phyloP scores from a whole-genome alignment of 2,113 vertebrate species.

The Triplophysa dalaica region DNA sequence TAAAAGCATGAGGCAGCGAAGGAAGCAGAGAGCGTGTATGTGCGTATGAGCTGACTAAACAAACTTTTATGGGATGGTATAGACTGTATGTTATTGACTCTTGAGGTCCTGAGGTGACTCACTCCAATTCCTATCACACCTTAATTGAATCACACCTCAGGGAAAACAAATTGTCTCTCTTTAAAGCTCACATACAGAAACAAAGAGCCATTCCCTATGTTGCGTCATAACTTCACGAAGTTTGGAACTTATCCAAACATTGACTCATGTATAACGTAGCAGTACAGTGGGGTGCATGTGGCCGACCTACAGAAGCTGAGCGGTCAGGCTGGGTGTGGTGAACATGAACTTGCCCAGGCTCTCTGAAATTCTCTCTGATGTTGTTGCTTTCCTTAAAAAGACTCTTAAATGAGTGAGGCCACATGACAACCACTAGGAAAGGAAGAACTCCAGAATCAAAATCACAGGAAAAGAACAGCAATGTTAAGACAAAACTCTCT shows the following conservation, averaged over 20 bases:
- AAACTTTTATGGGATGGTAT: constrained; percentile 12
- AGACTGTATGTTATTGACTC: background rate
- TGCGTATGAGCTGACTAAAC: constrained; percentile 15
- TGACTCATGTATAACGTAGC: background rate
- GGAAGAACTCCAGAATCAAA: background rate
- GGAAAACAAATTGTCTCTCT: constrained; percentile 25
- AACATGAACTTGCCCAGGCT: background rate
- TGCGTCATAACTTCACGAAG: constrained; percentile 18
- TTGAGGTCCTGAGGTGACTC: constrained; percentile 12
- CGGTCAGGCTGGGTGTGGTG: constrained; percentile 23
- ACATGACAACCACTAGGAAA: background rate
- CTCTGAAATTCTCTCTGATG: constrained; percentile 4
- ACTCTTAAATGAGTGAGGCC: constrained; percentile 37
- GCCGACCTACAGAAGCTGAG: background rate
- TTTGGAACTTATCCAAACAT: background rate
- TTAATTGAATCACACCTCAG: constrained; percentile 25
- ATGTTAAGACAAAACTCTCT: background rate
- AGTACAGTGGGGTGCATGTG: background rate
- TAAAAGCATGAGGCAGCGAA: background rate
- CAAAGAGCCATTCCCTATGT: background rate
- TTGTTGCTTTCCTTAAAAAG: constrained; percentile 17
- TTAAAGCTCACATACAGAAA: constrained; percentile 27
- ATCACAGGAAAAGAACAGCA: background rate
- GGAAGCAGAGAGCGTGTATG: constrained; percentile 15
- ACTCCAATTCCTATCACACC: constrained; percentile 30